Evolutionary conservation across 2,113 vertebrate genomes (phyloP), one percentile per base, ranked within the genome.

Genomic region (Epinephelus cyanopodus): DNA sequence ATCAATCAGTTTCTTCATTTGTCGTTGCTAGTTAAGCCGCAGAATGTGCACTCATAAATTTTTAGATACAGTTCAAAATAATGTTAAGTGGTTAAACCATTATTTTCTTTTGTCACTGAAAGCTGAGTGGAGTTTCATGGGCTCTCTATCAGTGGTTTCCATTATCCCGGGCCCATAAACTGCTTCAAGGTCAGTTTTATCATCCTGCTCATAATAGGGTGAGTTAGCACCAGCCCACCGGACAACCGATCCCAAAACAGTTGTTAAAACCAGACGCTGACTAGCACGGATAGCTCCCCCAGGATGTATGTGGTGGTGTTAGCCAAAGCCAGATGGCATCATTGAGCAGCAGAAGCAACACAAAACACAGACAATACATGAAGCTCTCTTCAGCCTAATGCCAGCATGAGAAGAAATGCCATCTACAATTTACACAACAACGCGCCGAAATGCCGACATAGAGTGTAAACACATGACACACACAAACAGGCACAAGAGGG

Each of bases 321-420:
- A 17, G 72, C 74, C 71, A 80, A 92, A 93, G 92, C 92, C 91
- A 95, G 95, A 95, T 93, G 94, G 93, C 93, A 94, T 92, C 93
- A 90, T 93, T 87, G 95, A 95, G 93, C 89, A 92, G 69, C 48
- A 81, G 37, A 73, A 69, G 82, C 18, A 64, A 12, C 2, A n/a
- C 29, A 66, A 61, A 2, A 39, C 29, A 60, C 17, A 63, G 19
- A 78, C 18, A 76, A 45, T 11, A 67, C 57, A 70, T 66, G 45
- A 18, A 67, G 45, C 62, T 85, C 42, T 77, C 73, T 47, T 63
- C 74, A 69, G 42, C 57, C 17, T 60, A 27, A 78, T 50, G 72
- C 72, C 56, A 25, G 50, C 13, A 78, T 45, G 72, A 52, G 58
- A 33, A 76, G 76, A 79, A 61, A 67, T 45, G 56, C 42, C 65